A percentile compares a stretch with the other conserved stretches of the same genome.
Evolutionary conservation across 2,888 invertebrate species (phyloP).

Genomic region (Phyllotreta cruciferae): DNA sequence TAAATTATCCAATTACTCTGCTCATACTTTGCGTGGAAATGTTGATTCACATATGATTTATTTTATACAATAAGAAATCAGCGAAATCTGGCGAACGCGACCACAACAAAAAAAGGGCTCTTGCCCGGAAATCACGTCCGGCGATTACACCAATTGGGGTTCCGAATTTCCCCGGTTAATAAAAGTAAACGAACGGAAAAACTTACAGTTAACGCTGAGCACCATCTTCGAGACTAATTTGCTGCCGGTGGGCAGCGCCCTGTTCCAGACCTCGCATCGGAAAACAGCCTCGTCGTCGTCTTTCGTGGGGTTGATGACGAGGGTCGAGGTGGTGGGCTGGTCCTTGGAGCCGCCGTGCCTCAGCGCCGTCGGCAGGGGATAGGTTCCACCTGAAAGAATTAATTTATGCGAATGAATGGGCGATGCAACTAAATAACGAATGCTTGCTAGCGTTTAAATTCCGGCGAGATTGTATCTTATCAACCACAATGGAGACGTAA

Average conservation of each 20-base stretch:
- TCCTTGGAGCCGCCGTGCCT: conserved; percentile 76
- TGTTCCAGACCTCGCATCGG: conserved; percentile 87
- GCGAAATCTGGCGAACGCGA: too few relatives aligned
- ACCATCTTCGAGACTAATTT: conserved; percentile 81
- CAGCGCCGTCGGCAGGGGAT: conserved; percentile 74
- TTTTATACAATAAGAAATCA: too few relatives aligned
- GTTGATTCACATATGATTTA: too few relatives aligned
- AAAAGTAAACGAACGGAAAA: conserved; percentile 30
- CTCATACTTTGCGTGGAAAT: too few relatives aligned
- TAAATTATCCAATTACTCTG: too few relatives aligned
- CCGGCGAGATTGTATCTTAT: background rate
- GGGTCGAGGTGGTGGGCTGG: conserved; percentile 77
- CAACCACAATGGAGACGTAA: conserved; percentile 10
- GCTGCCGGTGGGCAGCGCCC: conserved; percentile 83
- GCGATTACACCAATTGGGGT: too few relatives aligned
- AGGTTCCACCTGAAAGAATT: conserved; percentile 66
- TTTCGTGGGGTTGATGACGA: conserved; percentile 77
- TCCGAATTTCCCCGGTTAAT: too few relatives aligned
- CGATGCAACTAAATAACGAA: too few relatives aligned
- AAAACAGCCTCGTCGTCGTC: conserved; percentile 86
- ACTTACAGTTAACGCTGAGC: conserved; percentile 90
- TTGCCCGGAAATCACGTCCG: conserved; percentile 4
- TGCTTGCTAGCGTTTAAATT: too few relatives aligned
- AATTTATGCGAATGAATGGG: background rate
- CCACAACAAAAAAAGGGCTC: too few relatives aligned